A percentile compares a stretch with the other conserved stretches of the same genome.
Evolutionary conservation across 2,797 vertebrate species (phyloP).

Genomic region (Sebastes vulpes): DNA sequence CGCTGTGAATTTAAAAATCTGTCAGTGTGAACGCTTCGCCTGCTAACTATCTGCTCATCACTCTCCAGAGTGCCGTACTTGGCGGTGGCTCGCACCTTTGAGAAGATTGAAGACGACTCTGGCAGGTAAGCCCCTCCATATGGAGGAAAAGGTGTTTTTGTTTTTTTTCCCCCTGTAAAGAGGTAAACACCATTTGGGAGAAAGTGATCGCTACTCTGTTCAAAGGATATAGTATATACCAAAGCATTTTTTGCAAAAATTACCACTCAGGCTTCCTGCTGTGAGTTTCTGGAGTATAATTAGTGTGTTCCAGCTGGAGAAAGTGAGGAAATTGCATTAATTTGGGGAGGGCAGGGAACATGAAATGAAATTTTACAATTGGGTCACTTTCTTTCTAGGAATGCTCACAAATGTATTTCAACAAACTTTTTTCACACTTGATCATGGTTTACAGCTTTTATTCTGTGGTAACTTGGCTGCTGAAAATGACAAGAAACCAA

Average conservation of each 20-base stretch:
- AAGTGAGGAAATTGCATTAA: background rate
- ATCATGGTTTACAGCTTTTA: background rate
- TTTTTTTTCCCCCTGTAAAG: background rate
- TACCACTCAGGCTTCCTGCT: slow-evolving; percentile 22
- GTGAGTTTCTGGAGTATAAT: slow-evolving; percentile 44
- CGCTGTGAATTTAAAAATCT: slow-evolving; percentile 18
- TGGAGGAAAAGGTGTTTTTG: slow-evolving; percentile 4
- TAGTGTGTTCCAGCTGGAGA: slow-evolving; percentile 12
- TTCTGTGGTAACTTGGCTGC: background rate
- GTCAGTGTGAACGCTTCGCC: slow-evolving; percentile 6
- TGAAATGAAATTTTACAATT: slow-evolving; percentile 17
- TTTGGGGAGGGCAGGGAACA: background rate
- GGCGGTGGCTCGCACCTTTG: slow-evolving; percentile 92
- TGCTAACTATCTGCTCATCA: slow-evolving; percentile 60
- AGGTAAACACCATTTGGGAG: slow-evolving; percentile 21
- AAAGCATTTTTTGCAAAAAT: slow-evolving; percentile 6
- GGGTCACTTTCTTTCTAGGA: slow-evolving; percentile 34
- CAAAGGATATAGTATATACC: background rate
- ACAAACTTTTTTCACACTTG: background rate
- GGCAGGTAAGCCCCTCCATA: slow-evolving; percentile 86
- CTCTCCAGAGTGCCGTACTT: slow-evolving; percentile 91
- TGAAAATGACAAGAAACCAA: background rate
- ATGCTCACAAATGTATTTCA: slow-evolving; percentile 21
- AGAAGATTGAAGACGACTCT: slow-evolving; percentile 93
- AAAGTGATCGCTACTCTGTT: slow-evolving; percentile 16